These are phyloP conservation scores for Pseudorhombus dupliciocellatus DNA, from an alignment of 2,113 vertebrate genomes.

Conservation along the genomic window DNA sequence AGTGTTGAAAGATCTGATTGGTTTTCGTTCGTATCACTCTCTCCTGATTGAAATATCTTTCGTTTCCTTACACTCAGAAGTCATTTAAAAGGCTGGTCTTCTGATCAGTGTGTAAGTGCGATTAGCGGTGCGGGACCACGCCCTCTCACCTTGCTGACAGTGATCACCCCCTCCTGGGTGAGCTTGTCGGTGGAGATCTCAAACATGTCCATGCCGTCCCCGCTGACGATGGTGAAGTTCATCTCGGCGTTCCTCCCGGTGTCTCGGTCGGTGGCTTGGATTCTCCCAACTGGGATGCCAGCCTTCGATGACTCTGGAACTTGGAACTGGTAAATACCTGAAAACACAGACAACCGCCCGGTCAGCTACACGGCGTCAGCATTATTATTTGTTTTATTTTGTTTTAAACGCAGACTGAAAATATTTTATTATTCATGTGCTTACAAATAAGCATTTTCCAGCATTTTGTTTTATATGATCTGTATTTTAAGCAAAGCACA, in stretches of 20 bases:
- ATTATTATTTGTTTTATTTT: too few species aligned
- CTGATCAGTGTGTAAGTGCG: background rate
- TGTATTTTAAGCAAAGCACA: too few species aligned
- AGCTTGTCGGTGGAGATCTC: conserved; percentile 87
- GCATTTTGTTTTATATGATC: too few species aligned
- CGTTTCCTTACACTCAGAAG: background rate
- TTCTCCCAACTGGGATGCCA: conserved; percentile 84
- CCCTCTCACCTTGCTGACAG: conserved; percentile 86
- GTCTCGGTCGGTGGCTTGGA: conserved; percentile 89
- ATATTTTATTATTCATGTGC: too few species aligned
- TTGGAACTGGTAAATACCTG: conserved; percentile 91
- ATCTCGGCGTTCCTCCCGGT: conserved; percentile 89
- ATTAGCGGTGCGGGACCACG: background rate
- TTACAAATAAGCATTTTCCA: too few species aligned
- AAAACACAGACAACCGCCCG: conserved; percentile 7
- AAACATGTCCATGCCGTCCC: conserved; percentile 91
- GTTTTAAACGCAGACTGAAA: too few species aligned
- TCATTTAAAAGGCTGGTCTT: background rate
- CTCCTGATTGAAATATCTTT: background rate
- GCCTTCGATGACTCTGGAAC: conserved; percentile 82
- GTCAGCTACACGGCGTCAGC: background rate
- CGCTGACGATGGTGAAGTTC: conserved; percentile 87
- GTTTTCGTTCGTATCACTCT: too few species aligned
- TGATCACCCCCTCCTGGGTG: conserved; percentile 92
- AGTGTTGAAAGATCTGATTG: too few species aligned